Percentiles rank a stretch among this genome's conserved stretches.
These are phyloP conservation scores for Troilus luridus DNA, from an alignment of 2,888 invertebrate species.

Conservation along the genomic window DNA sequence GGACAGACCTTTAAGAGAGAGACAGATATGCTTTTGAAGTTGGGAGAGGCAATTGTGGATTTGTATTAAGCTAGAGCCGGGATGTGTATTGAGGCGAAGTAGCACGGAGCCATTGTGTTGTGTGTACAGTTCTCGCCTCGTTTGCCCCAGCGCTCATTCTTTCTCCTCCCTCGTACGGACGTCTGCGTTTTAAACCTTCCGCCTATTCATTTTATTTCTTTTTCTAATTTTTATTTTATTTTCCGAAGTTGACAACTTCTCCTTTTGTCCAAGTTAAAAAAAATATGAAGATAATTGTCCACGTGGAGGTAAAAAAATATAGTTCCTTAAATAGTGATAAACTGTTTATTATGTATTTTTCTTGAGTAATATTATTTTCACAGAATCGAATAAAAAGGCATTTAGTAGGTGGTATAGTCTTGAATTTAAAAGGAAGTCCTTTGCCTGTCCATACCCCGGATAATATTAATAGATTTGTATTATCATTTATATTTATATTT, in stretches of 20 bases:
- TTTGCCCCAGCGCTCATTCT: not conserved
- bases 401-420: too few species aligned
- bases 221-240: not conserved
- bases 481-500: too few species aligned
- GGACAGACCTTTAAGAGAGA: not conserved
- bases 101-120: not conserved
- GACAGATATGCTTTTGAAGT: not conserved
- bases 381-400: too few species aligned
- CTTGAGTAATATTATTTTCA: too few species aligned
- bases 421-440: too few species aligned
- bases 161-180: not conserved
- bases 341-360: too few species aligned
- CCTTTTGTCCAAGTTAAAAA: not conserved
- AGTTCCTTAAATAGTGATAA: too few species aligned
- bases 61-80: not conserved
- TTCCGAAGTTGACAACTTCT: not conserved
- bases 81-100: not conserved
- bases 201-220: not conserved
- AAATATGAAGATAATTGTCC: too few species aligned
- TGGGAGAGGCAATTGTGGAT: not conserved
- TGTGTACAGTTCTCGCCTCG: constrained; percentile 13
- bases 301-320: too few species aligned
- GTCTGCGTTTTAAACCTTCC: not conserved
- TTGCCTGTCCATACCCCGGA: too few species aligned
- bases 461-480: too few species aligned